Base-by-base conservation (phyloP, 2,113 vertebrate species). In the Tricholaema leucomelas region DNA sequence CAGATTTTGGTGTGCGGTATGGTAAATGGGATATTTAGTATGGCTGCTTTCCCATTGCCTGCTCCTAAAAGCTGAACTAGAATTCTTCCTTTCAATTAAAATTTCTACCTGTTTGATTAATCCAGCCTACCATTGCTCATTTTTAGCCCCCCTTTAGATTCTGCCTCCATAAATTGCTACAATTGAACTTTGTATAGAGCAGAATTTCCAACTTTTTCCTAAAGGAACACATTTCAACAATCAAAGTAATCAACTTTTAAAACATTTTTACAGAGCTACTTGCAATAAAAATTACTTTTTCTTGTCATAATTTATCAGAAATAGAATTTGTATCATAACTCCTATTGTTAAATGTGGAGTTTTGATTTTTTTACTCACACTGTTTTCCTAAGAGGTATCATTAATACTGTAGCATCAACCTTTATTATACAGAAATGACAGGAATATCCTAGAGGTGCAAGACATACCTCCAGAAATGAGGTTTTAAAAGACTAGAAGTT, bases 271-370 rank as follows among this genome's bases (percentile, higher is more conserved):
- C 48, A 36, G 18, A 66, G 8, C 31, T 79, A 6, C 40, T 66
- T 54, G 2, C 7, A 36, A 52, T 56, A 71, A 44, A 59, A 72
- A 40, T 2, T 15, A 30, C 11, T 33, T 85, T 67, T 81, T 4
- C 17, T 7, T 56, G 5, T 50, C 12, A 8, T 25, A 38, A 14
- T 24, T 72, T 40, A 56, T 58, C 12, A 44, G n/a, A 85, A 54
- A 3, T 24, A 19, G 40, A 72, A 38, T 3, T 12, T 3, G 0
- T 59, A 9, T 35, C 6, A 5, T 23, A 48, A 48, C 21, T 48
- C 48, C 5, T 67, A 17, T 10, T 56, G 10, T 31, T 71, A 60
- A 67, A 69, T 15, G 3, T 7, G 40, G 15, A 7, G 24, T 31
- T 23, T 44, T 70, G 23, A 17, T 86, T 82, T 73, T 48, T 48